Percentiles rank a stretch among this genome's conserved stretches.
phyloP scores from a whole-genome alignment of 2,888 invertebrate genomes.

The Eustalomyia histrio region DNA sequence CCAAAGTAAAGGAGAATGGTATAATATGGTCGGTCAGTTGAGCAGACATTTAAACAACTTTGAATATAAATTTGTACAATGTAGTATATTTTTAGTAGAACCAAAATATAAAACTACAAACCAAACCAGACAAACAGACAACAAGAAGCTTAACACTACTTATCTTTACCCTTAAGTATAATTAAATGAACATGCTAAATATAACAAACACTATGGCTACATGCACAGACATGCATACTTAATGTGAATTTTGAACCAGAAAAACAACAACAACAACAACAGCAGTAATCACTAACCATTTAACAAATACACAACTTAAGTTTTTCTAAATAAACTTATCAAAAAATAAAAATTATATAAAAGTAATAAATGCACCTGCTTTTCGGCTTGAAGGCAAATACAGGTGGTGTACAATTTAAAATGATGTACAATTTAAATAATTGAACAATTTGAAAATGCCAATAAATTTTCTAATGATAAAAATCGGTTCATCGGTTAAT shows the following conservation, averaged over 20 bases:
- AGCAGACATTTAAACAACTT: slow-evolving; percentile 36
- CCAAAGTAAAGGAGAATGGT: neutral
- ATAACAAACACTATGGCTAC: slow-evolving; percentile 44
- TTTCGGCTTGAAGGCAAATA: neutral
- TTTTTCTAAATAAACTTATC: slow-evolving; percentile 24
- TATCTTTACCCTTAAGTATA: slow-evolving; percentile 64
- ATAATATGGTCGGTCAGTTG: slow-evolving; percentile 37
- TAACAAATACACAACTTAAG: slow-evolving; percentile 16
- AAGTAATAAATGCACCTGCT: slow-evolving; percentile 31
- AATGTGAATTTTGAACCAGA: slow-evolving; percentile 18
- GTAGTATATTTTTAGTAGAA: neutral
- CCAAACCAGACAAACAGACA: slow-evolving; percentile 56
- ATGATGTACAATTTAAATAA: no score
- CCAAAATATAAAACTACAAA: slow-evolving; percentile 5
- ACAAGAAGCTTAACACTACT: slow-evolving; percentile 65
- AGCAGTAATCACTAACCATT: no score
- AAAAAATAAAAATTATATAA: neutral
- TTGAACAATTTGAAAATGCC: no score
- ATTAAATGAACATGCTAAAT: slow-evolving; percentile 65
- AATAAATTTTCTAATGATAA: no score
- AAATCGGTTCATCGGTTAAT: no score
- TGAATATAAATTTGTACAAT: no score
- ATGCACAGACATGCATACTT: slow-evolving; percentile 22
- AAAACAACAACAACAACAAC: neutral
- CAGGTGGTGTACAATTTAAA: slow-evolving; percentile 4